Conservation (phyloP, 2,888 invertebrate species). For the Morinoia aosen region DNA sequence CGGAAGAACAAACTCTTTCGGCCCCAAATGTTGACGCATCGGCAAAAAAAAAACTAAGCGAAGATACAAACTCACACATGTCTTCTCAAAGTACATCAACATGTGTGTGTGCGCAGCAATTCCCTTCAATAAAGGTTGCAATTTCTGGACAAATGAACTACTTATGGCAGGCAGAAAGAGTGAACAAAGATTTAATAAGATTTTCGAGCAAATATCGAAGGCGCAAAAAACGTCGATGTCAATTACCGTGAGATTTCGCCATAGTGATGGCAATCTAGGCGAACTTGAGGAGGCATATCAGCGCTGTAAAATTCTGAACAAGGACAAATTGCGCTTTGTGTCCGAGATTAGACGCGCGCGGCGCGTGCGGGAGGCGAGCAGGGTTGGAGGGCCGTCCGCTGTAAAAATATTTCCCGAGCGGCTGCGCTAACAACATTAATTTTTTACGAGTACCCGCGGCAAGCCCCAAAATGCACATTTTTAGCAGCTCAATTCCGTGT, state of each 20-base stretch:
- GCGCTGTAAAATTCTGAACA: neutral
- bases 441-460: neutral
- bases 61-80: neutral
- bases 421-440: neutral
- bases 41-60: neutral
- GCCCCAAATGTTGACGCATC: neutral
- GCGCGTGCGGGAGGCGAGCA: neutral
- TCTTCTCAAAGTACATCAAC: neutral
- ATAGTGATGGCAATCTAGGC: neutral
- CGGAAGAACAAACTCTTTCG: neutral
- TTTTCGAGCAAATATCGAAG: neutral
- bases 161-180: neutral
- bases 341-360: neutral
- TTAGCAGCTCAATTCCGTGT: neutral
- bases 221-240: neutral
- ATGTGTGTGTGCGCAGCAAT: neutral
- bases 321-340: neutral
- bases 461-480: neutral
- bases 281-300: neutral
- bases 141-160: neutral
- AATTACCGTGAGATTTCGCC: neutral
- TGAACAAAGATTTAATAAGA: neutral
- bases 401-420: neutral
- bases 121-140: neutral
- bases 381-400: neutral